Evolutionary conservation across 2,888 invertebrate genomes (phyloP), one percentile per base, ranked within the genome.

Genomic region (Synanthedon vespiformis): DNA sequence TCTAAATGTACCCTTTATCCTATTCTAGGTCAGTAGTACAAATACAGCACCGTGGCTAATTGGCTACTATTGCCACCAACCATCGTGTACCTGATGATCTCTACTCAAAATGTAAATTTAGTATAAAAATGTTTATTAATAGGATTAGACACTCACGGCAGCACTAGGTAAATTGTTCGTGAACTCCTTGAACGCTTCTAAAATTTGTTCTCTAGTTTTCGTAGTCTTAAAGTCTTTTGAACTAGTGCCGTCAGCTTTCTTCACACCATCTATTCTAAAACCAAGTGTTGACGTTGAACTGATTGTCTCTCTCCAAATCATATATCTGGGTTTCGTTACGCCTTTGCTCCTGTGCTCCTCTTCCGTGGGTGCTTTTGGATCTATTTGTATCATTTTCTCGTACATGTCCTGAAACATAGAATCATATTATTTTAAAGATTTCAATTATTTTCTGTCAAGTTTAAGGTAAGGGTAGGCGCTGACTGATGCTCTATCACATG

Each of bases 231-330:
- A 97, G 81, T 98, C 97, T 89, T 96, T 97, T 60, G 94, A 94
- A 59, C 96, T 96, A 55, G 93, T 94, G 41, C 96, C 97, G 68
- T 96, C 95, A 56, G 93, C 92, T 70, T 94, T 94, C 74, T 94
- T 93, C 58, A 95, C 94, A 16, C 98, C 99, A 80, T 99, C 99
- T 74, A 99, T 96, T 65, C 99, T 90, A 85, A 99, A 99, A 53
- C 99, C 99, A 51, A 98, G 89, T 0, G 95, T 95, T 0, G 98
- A 93, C n/a, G 98, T 98, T 47, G 98, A 98, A 52, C 98, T 98
- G 65, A 98, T 97, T 10, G 97, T 96, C 81, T 99, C 99, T 53
- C 99, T 89, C 96, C 97, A 98, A 49, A 97, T 90, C 95, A 96
- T 96, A 80, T 97, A 95, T 13, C 98, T 90, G 0, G 98, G 96